phyloP scores from a whole-genome alignment of 2,797 vertebrate genomes.

The Cossypha caffra region DNA sequence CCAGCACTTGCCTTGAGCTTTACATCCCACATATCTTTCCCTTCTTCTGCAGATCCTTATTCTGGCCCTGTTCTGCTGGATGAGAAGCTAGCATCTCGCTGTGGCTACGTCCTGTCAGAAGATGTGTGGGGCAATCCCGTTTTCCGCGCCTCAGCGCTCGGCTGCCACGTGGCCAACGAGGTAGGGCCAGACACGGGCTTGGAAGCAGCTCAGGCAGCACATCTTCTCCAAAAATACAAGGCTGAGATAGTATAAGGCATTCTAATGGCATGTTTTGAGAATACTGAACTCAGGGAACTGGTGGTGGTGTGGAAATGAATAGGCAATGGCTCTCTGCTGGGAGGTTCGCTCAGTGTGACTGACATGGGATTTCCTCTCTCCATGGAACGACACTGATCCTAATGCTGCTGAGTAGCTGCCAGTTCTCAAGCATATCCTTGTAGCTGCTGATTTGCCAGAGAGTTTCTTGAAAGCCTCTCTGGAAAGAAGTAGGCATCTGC shows the following conservation, averaged over 20 bases:
- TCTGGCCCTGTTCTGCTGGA: not conserved
- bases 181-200: not conserved
- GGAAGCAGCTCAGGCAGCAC: not conserved
- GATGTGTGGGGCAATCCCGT: conserved; percentile 30
- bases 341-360: conserved; percentile 28
- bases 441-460: conserved; percentile 55
- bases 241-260: not conserved
- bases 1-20: not conserved
- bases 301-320: not conserved
- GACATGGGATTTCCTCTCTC: conserved; percentile 65
- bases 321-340: not conserved
- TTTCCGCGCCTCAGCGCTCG: not conserved
- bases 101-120: conserved; percentile 29
- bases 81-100: conserved; percentile 27
- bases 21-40: not conserved
- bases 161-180: conserved; percentile 34
- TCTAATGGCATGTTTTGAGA: not conserved
- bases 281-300: not conserved
- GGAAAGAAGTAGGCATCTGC: conserved; percentile 70
- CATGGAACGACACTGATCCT: conserved; percentile 48
- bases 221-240: not conserved
- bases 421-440: conserved; percentile 52
- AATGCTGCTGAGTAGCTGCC: conserved; percentile 49
- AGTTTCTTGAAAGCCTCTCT: conserved; percentile 66
- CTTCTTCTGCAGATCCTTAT: not conserved